Evolutionary conservation across 2,888 invertebrate species (phyloP), one percentile per base, ranked within the genome.

Genomic region (Thera britannica): DNA sequence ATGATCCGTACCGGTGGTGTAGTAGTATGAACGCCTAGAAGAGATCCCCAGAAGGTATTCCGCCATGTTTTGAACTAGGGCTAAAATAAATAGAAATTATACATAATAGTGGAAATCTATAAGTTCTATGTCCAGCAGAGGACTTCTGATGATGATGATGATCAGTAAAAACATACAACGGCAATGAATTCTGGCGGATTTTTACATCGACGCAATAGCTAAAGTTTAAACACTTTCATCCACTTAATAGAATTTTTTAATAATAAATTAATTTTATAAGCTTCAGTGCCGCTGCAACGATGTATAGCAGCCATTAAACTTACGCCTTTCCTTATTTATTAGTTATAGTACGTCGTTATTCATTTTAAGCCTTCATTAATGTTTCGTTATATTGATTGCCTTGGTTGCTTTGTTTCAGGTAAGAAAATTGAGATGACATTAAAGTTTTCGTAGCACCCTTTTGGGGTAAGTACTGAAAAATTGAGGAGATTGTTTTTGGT

Each of bases 401-500:
- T 48, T 49, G 65, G 65, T 77, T 70, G 72, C 72, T 65, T 79
- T 81, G 77, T 81, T 81, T 34, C 79, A 80, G 82, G 81, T 82
- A 80, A 79, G 75, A 9, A 49, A 51, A 44, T 56, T 52, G 3
- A 46, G 44, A 5, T 4, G 41, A 23, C 34, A 9, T 1, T 12
- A 38, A 46, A 48, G 49, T 55, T 11, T 1, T 35, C 51, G 23
- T 8, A 7, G 55, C 48, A 34, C 9, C 52, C 11, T 38, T 49
- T 41, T 41, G 3, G 34, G 58, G 65, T 60, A 51, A 65, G 65
- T 12, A 38, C 6, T 6, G 3, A 11, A 34, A 35, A n/a, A n/a
- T n/a, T n/a, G n/a, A n/a, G n/a, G n/a, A n/a, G n/a, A n/a, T n/a
- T n/a, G n/a, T n/a, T n/a, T n/a, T n/a, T n/a, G n/a, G n/a, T n/a